Base-by-base conservation (phyloP, 2,113 vertebrate genomes). In the Vulpes lagopus region DNA sequence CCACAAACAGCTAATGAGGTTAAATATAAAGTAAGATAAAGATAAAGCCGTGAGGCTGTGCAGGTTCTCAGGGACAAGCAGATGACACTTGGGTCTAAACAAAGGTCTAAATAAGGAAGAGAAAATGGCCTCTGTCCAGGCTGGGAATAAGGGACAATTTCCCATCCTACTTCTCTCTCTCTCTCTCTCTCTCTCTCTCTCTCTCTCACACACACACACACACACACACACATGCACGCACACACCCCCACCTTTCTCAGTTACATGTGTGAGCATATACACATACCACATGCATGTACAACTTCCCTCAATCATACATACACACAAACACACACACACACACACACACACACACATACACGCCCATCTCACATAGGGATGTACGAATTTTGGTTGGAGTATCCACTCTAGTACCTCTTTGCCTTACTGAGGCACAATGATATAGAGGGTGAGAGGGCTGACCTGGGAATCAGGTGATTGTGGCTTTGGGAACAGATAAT, bases 1-100 rank as follows among this genome's bases (percentile, higher is more conserved):
- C 89, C 53, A 62, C 92, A 83, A 82, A 90, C 88, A 92, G 95
- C 97, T 97, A 97, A 96, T 96, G 97, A 97, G 95, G 96, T 98
- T 98, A 98, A 98, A 98, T 91, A 97, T 80, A 94, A 96, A 95
- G 96, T 92, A 73, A 95, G 97, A 95, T 97, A 97, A 96, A 91
- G 89, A 85, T 49, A 94, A 94, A 82, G 92, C 76, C 1, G 6
- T 97, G 96, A 98, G 86, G 80, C 69, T 97, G 60, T 95, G 97
- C 96, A 97, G 96, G 94, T 92, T 97, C 96, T 74, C 20, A 2
- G 76, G 90, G 64, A 96, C 94, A 92, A 35, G 89, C 90, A 94
- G 91, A 95, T 92, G 96, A 91, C 88, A 81, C 94, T 60, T 86
- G 92, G 67, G 49, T 81, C 95, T 95, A 96, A 97, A 98, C 95